Conservation (phyloP, 2,797 vertebrate species). For the Halcyon leucocephala region DNA sequence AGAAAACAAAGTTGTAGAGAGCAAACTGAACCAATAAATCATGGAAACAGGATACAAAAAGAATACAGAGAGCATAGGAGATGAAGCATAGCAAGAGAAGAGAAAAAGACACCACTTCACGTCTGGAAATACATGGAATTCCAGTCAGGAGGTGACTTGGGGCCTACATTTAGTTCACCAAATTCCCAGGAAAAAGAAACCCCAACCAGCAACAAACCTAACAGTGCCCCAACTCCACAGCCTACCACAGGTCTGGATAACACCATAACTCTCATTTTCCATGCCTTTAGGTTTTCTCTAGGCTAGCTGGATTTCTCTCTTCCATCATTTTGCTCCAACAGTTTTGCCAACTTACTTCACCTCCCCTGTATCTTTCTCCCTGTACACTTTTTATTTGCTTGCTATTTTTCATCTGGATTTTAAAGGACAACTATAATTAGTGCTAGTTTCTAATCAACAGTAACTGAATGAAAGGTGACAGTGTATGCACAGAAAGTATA, state of each 20-base stretch:
- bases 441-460: background rate
- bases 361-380: background rate
- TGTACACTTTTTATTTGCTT: background rate
- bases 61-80: background rate
- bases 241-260: background rate
- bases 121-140: background rate
- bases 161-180: background rate
- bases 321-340: background rate
- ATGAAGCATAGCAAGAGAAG: background rate
- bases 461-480: background rate
- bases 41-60: background rate
- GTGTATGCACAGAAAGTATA: background rate
- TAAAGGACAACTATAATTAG: background rate
- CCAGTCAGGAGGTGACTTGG: background rate
- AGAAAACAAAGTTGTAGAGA: background rate
- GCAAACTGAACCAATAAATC: background rate
- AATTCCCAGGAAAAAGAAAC: background rate
- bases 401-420: background rate
- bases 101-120: background rate
- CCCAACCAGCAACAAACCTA: background rate
- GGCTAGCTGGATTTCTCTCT: background rate
- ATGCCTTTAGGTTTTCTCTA: background rate
- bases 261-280: background rate
- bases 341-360: background rate
- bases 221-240: background rate